phyloP scores from a whole-genome alignment of 2,113 vertebrate genomes.

The Acrocephalus kingi region DNA sequence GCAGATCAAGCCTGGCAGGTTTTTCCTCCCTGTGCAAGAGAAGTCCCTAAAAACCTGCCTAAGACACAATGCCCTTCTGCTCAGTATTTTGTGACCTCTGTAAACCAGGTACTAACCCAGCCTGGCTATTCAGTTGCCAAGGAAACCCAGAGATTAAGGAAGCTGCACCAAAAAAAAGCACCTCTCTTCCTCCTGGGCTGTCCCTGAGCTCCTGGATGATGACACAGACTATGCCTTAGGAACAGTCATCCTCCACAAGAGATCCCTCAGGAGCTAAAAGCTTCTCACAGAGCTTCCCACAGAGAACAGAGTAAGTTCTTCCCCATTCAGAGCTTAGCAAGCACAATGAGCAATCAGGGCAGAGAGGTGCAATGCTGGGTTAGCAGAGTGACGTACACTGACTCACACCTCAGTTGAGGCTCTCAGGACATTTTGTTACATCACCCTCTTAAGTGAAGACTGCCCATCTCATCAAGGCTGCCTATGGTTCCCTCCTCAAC shows the following conservation, averaged over 20 bases:
- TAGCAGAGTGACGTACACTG: not conserved
- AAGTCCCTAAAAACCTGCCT: not conserved
- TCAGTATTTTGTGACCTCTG: not conserved
- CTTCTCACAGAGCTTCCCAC: not conserved
- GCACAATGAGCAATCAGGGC: not conserved
- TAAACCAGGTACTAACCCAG: not conserved
- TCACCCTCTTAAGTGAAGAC: not conserved
- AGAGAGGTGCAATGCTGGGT: not conserved
- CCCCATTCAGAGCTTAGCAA: not conserved
- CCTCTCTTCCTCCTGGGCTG: not conserved
- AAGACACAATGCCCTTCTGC: not conserved
- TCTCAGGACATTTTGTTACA: not conserved
- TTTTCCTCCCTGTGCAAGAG: not conserved
- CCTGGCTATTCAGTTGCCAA: not conserved
- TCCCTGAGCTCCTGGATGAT: not conserved
- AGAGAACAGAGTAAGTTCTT: not conserved
- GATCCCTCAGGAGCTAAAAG: not conserved
- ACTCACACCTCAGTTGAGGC: not conserved
- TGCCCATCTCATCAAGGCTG: not conserved
- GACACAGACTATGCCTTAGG: not conserved
- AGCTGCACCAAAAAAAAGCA: not conserved
- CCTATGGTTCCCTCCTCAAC: not conserved
- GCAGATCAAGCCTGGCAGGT: not conserved
- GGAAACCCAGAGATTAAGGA: not conserved
- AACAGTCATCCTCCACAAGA: not conserved